Conservation (phyloP, 1,140 invertebrate species). For the Zaprionus davidi region DNA sequence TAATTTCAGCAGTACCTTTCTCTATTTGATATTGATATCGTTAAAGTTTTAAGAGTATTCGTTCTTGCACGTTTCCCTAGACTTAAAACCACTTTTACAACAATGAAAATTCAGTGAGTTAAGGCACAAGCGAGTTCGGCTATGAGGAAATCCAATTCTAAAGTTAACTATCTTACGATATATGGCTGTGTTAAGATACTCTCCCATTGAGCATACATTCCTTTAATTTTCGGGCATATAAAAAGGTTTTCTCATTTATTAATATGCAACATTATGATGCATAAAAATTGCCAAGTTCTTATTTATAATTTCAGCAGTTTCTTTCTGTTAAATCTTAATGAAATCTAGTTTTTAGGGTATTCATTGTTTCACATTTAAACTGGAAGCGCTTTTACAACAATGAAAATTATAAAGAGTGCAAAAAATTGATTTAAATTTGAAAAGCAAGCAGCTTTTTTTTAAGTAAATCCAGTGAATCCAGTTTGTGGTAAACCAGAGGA, state of each 20-base stretch:
- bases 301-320: not conserved
- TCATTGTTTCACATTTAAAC: not conserved
- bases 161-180: not conserved
- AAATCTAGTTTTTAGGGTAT: conserved; percentile 16
- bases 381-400: conserved; percentile 32
- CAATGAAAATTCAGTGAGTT: too few relatives aligned
- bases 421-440: conserved; percentile 73
- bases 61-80: not conserved
- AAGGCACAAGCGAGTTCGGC: too few relatives aligned
- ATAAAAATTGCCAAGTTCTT: too few relatives aligned
- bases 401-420: conserved; percentile 38
- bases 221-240: too few relatives aligned
- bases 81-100: too few relatives aligned
- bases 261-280: too few relatives aligned
- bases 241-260: too few relatives aligned
- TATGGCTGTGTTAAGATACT: too few relatives aligned
- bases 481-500: conserved; percentile 44
- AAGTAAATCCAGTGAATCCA: conserved; percentile 52
- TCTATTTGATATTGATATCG: too few relatives aligned
- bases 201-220: too few relatives aligned
- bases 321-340: not conserved
- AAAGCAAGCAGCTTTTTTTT: conserved; percentile 23
- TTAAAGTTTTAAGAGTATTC: not conserved
- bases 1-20: not conserved
- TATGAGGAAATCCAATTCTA: not conserved